Evolutionary conservation across 2,888 invertebrate genomes (phyloP).

Genomic region (Cylindroiulus punctatus): DNA sequence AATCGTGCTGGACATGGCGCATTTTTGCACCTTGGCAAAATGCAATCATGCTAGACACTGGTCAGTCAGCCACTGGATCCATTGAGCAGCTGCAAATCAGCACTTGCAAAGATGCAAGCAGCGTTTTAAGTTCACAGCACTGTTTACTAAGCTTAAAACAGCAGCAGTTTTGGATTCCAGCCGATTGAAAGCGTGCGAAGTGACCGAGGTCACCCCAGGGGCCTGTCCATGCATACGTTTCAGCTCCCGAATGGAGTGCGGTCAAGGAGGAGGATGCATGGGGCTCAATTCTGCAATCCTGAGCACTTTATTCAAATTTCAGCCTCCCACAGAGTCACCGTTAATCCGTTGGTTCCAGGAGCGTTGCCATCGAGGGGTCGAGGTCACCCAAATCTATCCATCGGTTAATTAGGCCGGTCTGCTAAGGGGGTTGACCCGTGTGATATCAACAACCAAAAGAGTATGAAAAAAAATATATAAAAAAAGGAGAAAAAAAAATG

Average conservation of each 20-base stretch:
- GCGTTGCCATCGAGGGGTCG: not conserved
- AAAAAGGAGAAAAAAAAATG: no score
- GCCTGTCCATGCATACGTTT: not conserved
- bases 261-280: not conserved
- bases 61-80: no score
- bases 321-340: constrained; percentile 21
- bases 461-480: no score
- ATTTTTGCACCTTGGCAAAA: no score
- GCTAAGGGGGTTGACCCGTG: not conserved
- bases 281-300: not conserved
- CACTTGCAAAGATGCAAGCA: no score
- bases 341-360: constrained; percentile 26
- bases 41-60: no score
- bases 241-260: not conserved
- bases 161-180: not conserved
- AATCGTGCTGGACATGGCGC: no score
- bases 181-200: constrained; percentile 28
- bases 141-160: no score
- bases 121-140: no score
- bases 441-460: not conserved
- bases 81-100: no score
- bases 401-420: not conserved
- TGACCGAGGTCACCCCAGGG: not conserved
- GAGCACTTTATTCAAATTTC: constrained; percentile 11
- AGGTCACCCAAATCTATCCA: not conserved